phyloP scores from a whole-genome alignment of 2,888 invertebrate species.

The Dyspetes luteomarginatus region DNA sequence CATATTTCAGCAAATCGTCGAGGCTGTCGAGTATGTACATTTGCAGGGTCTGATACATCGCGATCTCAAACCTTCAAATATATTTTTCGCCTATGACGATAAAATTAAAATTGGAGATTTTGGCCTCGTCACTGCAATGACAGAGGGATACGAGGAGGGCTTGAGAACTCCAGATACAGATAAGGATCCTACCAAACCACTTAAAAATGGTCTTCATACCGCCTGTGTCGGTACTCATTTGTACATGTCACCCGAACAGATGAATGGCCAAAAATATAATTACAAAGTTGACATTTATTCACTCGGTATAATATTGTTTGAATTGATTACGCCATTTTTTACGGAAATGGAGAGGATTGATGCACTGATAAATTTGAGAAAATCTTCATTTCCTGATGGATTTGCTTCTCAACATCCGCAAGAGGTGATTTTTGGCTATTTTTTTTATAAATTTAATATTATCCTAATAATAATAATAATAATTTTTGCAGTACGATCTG shows the following conservation, averaged over 20 bases:
- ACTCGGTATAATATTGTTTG: slow-evolving; percentile 96
- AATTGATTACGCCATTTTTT: slow-evolving; percentile 93
- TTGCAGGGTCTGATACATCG: slow-evolving; percentile 96
- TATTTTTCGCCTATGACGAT: slow-evolving; percentile 96
- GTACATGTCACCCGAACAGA: slow-evolving; percentile 99
- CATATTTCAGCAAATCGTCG: slow-evolving; percentile 95
- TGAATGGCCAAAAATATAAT: slow-evolving; percentile 89
- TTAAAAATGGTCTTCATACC: slow-evolving; percentile 83
- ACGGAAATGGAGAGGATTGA: slow-evolving; percentile 95
- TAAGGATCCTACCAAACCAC: slow-evolving; percentile 77
- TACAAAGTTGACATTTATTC: slow-evolving; percentile 98
- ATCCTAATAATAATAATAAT: background rate
- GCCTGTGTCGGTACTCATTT: slow-evolving; percentile 93
- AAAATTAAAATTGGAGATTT: slow-evolving; percentile 98
- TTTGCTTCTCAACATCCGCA: slow-evolving; percentile 88
- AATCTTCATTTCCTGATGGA: slow-evolving; percentile 88
- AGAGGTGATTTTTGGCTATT: slow-evolving; percentile 88
- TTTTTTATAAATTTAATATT: too few relatives aligned
- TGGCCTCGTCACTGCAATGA: slow-evolving; percentile 96
- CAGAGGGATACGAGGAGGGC: slow-evolving; percentile 84
- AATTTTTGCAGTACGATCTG: slow-evolving; percentile 87
- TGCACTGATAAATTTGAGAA: slow-evolving; percentile 87
- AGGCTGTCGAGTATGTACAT: slow-evolving; percentile 98
- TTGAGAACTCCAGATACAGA: slow-evolving; percentile 71
- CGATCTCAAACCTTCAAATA: slow-evolving; percentile 97